Conservation (phyloP, 1,140 invertebrate species). For the Oppia nitens region DNA sequence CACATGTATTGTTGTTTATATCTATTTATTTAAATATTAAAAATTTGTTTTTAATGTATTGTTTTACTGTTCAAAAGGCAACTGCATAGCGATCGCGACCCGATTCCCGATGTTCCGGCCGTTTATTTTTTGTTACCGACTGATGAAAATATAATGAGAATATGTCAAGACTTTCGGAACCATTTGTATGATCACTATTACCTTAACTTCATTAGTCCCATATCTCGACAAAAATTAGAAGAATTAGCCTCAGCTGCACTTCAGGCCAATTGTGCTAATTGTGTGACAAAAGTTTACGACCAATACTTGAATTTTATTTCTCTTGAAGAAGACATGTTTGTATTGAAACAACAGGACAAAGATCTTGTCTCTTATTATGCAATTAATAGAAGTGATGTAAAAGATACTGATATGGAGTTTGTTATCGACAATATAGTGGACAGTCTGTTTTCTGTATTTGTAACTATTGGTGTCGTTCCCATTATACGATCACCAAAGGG, state of each 20-base stretch:
- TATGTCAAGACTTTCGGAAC: constrained; percentile 70
- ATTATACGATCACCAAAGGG: constrained; percentile 86
- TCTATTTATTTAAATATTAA: constrained; percentile 4
- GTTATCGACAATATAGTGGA: constrained; percentile 92
- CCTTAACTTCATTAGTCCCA: constrained; percentile 93
- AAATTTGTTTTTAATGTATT: constrained; percentile 18
- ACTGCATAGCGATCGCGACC: constrained; percentile 80
- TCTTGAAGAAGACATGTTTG: constrained; percentile 93
- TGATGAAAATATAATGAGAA: constrained; percentile 86
- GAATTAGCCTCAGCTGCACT: constrained; percentile 81
- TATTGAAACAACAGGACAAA: constrained; percentile 75
- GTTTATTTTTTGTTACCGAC: constrained; percentile 97
- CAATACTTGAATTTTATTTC: constrained; percentile 98
- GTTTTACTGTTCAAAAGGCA: constrained; percentile 50
- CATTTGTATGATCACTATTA: constrained; percentile 88
- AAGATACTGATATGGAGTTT: constrained; percentile 84
- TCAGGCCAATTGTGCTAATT: constrained; percentile 64
- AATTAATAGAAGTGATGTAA: constrained; percentile 83
- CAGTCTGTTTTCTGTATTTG: constrained; percentile 91
- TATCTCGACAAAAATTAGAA: constrained; percentile 83
- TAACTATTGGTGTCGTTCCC: constrained; percentile 80
- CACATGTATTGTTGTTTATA: constrained; percentile 56
- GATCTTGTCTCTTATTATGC: constrained; percentile 85
- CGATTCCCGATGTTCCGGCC: constrained; percentile 93
- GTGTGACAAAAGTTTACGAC: constrained; percentile 87